phyloP scores from a whole-genome alignment of 1,140 invertebrate species.

The Hycleus cichorii region DNA sequence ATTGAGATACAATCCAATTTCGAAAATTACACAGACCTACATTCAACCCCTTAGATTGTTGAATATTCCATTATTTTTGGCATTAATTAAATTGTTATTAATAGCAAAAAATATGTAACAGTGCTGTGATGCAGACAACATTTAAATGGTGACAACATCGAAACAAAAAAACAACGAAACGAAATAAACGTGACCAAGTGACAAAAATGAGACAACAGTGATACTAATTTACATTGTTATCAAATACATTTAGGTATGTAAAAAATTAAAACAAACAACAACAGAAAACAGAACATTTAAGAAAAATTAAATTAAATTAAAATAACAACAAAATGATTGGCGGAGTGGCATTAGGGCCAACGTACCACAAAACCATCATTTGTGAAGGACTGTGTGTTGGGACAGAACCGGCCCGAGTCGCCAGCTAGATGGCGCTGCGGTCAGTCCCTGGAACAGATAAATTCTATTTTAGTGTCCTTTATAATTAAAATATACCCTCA shows the following conservation, averaged over 20 bases:
- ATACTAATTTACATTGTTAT: neutral
- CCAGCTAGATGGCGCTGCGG: constrained; percentile 39
- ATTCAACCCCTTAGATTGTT: too few relatives aligned
- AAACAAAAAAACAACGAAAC: too few relatives aligned
- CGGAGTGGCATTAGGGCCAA: constrained; percentile 31
- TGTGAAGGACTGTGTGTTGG: constrained; percentile 24
- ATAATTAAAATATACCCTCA: too few relatives aligned
- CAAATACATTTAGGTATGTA: too few relatives aligned
- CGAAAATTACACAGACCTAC: too few relatives aligned
- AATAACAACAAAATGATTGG: constrained; percentile 29
- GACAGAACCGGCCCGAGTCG: constrained; percentile 38
- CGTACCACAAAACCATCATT: constrained; percentile 42
- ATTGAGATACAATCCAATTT: too few relatives aligned
- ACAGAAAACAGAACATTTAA: constrained; percentile 20
- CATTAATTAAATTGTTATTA: neutral
- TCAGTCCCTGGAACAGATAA: constrained; percentile 42
- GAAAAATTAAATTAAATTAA: neutral
- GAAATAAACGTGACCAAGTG: constrained; percentile 23
- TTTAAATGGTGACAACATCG: constrained; percentile 28
- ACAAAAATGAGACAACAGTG: neutral
- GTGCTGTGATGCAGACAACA: constrained; percentile 33
- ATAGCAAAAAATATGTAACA: neutral
- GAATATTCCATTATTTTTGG: too few relatives aligned
- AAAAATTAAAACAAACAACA: constrained; percentile 15
- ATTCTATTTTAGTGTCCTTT: constrained; percentile 1